phyloP scores from a whole-genome alignment of 2,797 vertebrate species.

The Gobio occitaniae region DNA sequence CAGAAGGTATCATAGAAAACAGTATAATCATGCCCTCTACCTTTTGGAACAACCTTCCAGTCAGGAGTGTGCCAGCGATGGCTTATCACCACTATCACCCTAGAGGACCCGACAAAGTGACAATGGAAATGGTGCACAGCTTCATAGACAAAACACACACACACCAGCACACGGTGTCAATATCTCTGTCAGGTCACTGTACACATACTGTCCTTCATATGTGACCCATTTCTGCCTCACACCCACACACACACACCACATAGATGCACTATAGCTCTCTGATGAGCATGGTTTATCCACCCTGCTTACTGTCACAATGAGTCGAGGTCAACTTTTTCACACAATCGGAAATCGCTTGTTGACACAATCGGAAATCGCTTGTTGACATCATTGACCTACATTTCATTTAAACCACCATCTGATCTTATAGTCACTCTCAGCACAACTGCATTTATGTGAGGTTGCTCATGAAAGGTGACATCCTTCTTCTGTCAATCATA shows the following conservation, averaged over 20 bases:
- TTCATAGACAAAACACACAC: constrained; percentile 13
- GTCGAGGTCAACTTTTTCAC: neutral
- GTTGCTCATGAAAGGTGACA: neutral
- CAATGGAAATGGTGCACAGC: neutral
- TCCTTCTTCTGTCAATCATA: constrained; percentile 5
- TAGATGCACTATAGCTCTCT: neutral
- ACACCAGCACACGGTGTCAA: neutral
- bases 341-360: neutral
- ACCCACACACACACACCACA: neutral
- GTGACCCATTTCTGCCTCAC: neutral
- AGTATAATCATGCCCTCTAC: neutral
- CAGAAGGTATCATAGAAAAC: neutral
- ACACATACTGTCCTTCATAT: constrained; percentile 8
- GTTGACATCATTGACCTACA: neutral
- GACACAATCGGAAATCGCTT: neutral
- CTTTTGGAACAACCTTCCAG: neutral
- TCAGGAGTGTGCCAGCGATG: neutral
- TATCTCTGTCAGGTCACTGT: constrained; percentile 3
- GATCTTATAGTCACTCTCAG: neutral
- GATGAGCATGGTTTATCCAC: neutral
- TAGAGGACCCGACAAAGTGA: neutral
- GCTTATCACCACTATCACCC: neutral
- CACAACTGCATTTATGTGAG: neutral
- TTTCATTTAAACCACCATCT: neutral
- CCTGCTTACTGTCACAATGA: neutral